These are phyloP conservation scores for Leptopilina drosophilae DNA, from an alignment of 2,888 invertebrate species.

Conservation along the genomic window DNA sequence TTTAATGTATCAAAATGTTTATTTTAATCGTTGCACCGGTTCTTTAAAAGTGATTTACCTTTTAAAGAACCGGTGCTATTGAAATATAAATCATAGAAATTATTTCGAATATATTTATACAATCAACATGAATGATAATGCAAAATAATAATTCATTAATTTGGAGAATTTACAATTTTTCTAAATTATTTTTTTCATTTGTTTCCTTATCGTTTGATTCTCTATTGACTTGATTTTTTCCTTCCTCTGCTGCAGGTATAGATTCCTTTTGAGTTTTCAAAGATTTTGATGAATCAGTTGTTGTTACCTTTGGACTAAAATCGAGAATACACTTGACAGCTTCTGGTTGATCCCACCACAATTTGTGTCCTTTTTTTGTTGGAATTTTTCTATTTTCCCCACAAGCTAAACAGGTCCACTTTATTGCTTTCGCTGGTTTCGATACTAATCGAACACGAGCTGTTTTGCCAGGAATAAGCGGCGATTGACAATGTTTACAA, in stretches of 20 bases:
- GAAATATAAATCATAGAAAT: no score
- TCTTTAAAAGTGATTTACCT: no score
- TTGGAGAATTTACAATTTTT: no score
- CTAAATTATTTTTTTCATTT: neutral
- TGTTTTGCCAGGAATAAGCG: conserved; percentile 79
- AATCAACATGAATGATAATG: no score
- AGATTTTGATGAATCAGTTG: neutral
- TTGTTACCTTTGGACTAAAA: conserved; percentile 66
- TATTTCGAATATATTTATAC: no score
- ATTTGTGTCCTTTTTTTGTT: conserved; percentile 73
- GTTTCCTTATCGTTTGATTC: neutral
- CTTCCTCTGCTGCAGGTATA: conserved; percentile 12
- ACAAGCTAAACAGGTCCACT: conserved; percentile 78
- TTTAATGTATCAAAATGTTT: no score
- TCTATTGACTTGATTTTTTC: neutral
- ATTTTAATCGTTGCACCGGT: no score
- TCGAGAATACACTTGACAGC: conserved; percentile 78
- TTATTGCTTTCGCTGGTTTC: conserved; percentile 76
- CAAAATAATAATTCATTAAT: no score
- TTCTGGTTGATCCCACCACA: conserved; percentile 80
- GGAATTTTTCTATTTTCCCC: conserved; percentile 73
- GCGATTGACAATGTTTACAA: conserved; percentile 80
- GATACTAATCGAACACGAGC: conserved; percentile 78
- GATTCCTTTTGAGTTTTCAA: neutral
- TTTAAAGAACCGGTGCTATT: no score